phyloP scores from a whole-genome alignment of 2,797 vertebrate species.

The Melanotaenia trifasciata region DNA sequence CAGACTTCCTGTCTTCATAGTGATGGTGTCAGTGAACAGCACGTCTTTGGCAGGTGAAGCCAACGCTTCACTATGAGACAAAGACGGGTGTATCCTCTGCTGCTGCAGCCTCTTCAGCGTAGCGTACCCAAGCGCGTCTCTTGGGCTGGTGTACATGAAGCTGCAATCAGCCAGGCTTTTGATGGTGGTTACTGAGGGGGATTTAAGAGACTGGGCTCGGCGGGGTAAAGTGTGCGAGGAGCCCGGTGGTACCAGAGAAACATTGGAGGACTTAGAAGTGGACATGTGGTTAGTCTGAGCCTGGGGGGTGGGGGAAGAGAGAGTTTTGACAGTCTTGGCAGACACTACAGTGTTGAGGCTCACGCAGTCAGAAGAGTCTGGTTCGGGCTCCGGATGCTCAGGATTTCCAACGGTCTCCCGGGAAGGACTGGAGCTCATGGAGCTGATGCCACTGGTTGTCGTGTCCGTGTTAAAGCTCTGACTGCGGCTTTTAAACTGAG shows the following conservation, averaged over 20 bases:
- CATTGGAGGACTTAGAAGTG: conserved; percentile 91
- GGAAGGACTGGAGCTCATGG: conserved; percentile 99
- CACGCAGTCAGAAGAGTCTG: conserved; percentile 92
- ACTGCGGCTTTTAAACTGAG: conserved; percentile 97
- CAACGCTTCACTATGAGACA: conserved; percentile 96
- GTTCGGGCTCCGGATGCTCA: conserved; percentile 85
- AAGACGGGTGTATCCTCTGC: conserved; percentile 95
- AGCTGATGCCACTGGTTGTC: conserved; percentile 98
- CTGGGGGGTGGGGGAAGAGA: conserved; percentile 87
- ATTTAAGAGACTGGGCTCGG: conserved; percentile 96
- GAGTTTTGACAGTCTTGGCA: conserved; percentile 92
- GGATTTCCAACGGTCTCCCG: conserved; percentile 92
- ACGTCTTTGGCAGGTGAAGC: conserved; percentile 98
- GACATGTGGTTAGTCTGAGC: conserved; percentile 91
- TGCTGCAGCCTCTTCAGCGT: conserved; percentile 96
- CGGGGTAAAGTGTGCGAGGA: conserved; percentile 97
- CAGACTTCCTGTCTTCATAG: conserved; percentile 98
- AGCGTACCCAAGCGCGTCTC: conserved; percentile 96
- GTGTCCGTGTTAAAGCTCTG: conserved; percentile 99
- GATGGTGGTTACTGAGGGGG: conserved; percentile 92
- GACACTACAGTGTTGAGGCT: conserved; percentile 98
- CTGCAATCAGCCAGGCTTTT: conserved; percentile 96
- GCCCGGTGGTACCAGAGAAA: conserved; percentile 92
- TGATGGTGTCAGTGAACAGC: conserved; percentile 97
- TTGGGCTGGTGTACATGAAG: conserved; percentile 95